Percentiles rank a stretch among this genome's conserved stretches.
Conservation (phyloP, 2,113 vertebrate genomes). For the Odontophorus gujanensis region DNA sequence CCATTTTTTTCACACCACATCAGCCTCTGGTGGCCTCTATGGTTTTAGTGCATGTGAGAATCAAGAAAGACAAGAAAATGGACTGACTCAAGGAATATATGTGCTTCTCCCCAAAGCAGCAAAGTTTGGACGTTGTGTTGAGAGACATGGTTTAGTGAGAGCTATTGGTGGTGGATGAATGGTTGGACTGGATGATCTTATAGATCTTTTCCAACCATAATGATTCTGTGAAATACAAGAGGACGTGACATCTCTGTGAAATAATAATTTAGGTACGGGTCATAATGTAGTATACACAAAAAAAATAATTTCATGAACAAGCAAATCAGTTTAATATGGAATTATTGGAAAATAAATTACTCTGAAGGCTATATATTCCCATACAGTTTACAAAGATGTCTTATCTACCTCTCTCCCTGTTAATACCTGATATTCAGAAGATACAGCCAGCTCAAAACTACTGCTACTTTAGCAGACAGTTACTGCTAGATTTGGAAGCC, state of each 20-base stretch:
- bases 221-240: too few species aligned
- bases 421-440: slow-evolving; percentile 4
- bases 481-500: slow-evolving; percentile 15
- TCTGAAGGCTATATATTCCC: neutral
- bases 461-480: neutral
- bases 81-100: neutral
- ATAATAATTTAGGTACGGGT: neutral
- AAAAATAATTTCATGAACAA: neutral
- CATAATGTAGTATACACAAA: neutral
- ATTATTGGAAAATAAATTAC: neutral
- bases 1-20: neutral
- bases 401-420: neutral
- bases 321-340: neutral
- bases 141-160: too few species aligned
- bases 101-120: neutral
- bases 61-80: neutral
- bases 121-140: neutral
- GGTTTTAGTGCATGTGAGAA: neutral
- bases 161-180: too few species aligned
- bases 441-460: neutral
- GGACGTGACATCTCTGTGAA: too few species aligned
- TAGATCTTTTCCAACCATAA: too few species aligned
- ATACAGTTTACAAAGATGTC: neutral
- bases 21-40: neutral
- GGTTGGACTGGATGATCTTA: too few species aligned